phyloP scores from a whole-genome alignment of 2,888 invertebrate genomes.

The Myopa tessellatipennis region DNA sequence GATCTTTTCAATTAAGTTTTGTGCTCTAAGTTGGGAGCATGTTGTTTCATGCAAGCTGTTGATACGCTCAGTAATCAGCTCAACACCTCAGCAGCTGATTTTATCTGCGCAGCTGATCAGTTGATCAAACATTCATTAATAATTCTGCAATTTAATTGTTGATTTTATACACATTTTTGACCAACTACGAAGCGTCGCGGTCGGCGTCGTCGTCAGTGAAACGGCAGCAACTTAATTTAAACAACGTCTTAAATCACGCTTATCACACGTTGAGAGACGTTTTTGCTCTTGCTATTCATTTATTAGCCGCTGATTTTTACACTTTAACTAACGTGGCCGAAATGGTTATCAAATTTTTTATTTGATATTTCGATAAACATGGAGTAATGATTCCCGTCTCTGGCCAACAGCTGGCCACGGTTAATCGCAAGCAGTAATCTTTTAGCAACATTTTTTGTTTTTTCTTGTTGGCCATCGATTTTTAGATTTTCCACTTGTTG shows the following conservation, averaged over 20 bases:
- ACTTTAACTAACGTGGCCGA: background rate
- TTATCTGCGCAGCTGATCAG: slow-evolving; percentile 4
- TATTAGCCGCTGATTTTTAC: background rate
- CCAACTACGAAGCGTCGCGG: background rate
- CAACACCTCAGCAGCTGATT: slow-evolving; percentile 8
- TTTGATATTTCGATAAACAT: background rate
- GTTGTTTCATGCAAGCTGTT: background rate
- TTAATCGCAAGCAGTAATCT: no score
- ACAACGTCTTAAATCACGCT: background rate
- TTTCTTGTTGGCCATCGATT: background rate
- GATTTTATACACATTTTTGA: slow-evolving; percentile 15
- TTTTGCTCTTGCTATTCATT: background rate
- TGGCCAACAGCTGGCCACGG: no score
- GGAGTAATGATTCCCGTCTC: background rate
- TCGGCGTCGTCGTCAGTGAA: slow-evolving; percentile 3
- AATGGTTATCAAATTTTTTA: background rate
- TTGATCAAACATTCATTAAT: slow-evolving; percentile 21
- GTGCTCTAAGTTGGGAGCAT: background rate
- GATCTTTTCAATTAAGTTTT: background rate
- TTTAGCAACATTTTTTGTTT: no score
- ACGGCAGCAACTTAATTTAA: slow-evolving; percentile 13
- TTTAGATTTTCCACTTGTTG: background rate
- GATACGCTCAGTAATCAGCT: background rate
- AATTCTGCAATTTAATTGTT: slow-evolving; percentile 23
- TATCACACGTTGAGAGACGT: background rate